Percentiles rank a stretch among this genome's conserved stretches.
These are phyloP conservation scores for Heliconius melpomene DNA, from an alignment of 1,140 invertebrate genomes.

Conservation along the genomic window DNA sequence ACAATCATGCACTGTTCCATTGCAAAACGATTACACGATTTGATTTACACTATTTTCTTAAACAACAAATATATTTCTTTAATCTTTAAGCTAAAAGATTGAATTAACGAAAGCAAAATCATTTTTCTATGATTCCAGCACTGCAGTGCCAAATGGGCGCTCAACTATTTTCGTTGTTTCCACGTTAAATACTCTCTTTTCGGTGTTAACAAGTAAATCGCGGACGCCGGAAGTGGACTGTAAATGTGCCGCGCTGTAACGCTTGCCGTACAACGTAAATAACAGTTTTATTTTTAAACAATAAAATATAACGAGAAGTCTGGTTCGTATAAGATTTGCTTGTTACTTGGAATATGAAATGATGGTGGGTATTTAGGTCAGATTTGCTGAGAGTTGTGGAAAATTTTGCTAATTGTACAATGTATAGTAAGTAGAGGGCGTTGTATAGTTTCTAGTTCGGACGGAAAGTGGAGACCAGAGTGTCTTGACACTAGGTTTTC, in stretches of 20 bases:
- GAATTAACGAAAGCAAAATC: not conserved
- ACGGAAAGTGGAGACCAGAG: too few species aligned
- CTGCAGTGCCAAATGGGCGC: not conserved
- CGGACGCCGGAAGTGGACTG: not conserved
- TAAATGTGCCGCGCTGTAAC: conserved; percentile 18
- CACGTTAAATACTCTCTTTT: conserved; percentile 6
- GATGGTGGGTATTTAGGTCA: not conserved
- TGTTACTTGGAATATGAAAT: conserved; percentile 5
- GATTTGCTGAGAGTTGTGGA: not conserved
- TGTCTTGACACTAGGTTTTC: too few species aligned
- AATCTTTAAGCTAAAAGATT: not conserved
- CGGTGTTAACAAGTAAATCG: not conserved
- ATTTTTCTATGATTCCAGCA: not conserved
- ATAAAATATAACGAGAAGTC: conserved; percentile 42
- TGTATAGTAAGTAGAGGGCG: not conserved
- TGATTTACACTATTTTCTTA: too few species aligned
- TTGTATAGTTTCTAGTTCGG: too few species aligned
- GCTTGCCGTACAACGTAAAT: conserved; percentile 27
- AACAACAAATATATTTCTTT: too few species aligned
- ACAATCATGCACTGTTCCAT: too few species aligned
- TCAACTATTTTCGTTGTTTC: not conserved
- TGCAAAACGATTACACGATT: too few species aligned
- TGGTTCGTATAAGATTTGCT: conserved; percentile 19
- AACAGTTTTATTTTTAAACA: conserved; percentile 38
- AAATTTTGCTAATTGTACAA: not conserved